Percentiles rank a stretch among this genome's conserved stretches.
Conservation (phyloP, 1,140 invertebrate species). For the Tetragonula clypearis region DNA sequence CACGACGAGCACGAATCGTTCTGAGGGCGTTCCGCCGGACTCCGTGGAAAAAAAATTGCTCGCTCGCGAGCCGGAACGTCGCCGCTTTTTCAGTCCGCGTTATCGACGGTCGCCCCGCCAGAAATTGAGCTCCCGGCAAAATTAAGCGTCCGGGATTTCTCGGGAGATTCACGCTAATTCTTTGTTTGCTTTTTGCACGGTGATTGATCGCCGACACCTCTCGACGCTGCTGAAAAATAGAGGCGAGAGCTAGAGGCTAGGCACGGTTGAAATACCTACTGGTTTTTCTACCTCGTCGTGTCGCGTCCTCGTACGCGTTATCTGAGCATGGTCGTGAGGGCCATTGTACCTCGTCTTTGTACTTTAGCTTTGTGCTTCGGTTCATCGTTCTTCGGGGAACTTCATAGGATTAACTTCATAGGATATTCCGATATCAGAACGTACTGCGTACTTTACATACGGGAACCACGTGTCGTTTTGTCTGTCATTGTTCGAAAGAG, state of each 20-base stretch:
- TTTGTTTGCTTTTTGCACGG: conserved; percentile 2
- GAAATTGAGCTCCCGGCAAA: background rate
- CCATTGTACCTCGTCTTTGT: background rate
- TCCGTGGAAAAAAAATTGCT: conserved; percentile 22
- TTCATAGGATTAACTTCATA: background rate
- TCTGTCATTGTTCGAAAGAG: background rate
- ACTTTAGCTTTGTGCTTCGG: background rate
- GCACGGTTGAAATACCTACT: background rate
- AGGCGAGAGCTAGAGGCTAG: background rate
- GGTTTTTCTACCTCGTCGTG: background rate
- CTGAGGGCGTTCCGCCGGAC: background rate
- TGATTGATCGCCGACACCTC: conserved; percentile 15
- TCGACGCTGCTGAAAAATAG: background rate
- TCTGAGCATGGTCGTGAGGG: background rate
- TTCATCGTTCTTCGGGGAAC: background rate
- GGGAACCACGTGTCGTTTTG: background rate
- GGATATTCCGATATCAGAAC: background rate
- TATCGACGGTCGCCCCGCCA: background rate
- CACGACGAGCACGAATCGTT: background rate
- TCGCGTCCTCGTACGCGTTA: no score
- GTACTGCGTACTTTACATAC: background rate
- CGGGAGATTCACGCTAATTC: conserved; percentile 5
- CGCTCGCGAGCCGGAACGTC: conserved; percentile 8
- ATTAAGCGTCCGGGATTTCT: conserved; percentile 12
- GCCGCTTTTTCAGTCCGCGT: background rate